Base-by-base conservation (phyloP, 2,113 vertebrate species). In the Ammodytes dubius region DNA sequence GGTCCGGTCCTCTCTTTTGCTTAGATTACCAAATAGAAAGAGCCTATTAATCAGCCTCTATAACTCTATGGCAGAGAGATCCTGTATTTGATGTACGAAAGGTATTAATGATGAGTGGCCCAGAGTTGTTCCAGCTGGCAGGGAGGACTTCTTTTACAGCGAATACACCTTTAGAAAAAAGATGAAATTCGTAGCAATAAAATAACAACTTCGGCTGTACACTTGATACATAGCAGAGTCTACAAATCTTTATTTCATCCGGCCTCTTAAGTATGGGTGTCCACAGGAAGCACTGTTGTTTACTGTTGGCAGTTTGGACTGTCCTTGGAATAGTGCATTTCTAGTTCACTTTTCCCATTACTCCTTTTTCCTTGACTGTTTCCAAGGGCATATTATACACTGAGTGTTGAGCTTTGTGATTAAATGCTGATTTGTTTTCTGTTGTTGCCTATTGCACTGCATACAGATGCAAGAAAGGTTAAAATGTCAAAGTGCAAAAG, bases 351-450 rank as follows among this genome's bases (percentile, higher is more conserved):
- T 37, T 19, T 81, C 37, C 54, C 15, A 12, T 59, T n/a, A 49
- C 17, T 63, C 6, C 17, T 5, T 35, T 59, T 39, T 47, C 5
- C 14, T 39, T 13, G 5, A 37, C 69, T 63, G 39, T n/a, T 50
- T 71, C 19, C 46, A 1, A 63, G 56, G 6, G 39, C 40, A 50
- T 17, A 17, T 39, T 40, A n/a, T 14, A 53, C 40, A 35, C 19
- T 0, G 53, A 15, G 5, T 40, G 50, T 27, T 49, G 49, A 54
- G 6, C 43, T 10, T 50, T 45, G 52, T 7, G 19, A 66, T 47
- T 35, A 70, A 52, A 66, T 60, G 46, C 72, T 68, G 56, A 72
- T 67, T 37, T 45, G 47, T 47, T 17, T 67, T 11, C 40, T 8
- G 10, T 27, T 27, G 27, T 27, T 27, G 27, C 27, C 27, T 27